phyloP scores from a whole-genome alignment of 2,888 invertebrate genomes.

The Achlya flavicornis region DNA sequence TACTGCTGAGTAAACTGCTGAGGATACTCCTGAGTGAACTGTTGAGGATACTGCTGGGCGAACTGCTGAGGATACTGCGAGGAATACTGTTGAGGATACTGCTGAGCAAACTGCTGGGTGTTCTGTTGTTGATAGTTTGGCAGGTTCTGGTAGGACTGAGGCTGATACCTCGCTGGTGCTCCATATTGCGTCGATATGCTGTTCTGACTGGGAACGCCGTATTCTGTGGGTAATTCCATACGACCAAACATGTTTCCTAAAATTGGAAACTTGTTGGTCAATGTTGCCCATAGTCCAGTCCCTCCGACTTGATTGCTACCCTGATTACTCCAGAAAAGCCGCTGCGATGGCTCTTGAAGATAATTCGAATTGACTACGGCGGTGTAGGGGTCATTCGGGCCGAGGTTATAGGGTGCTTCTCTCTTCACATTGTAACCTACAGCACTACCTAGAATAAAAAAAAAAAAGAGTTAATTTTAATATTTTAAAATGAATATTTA shows the following conservation, averaged over 20 bases:
- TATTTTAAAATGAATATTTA: constrained; percentile 13
- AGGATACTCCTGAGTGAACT: constrained; percentile 39
- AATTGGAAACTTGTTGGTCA: constrained; percentile 77
- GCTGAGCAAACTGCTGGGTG: constrained; percentile 10
- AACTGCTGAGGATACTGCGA: constrained; percentile 30
- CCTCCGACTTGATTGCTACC: constrained; percentile 78
- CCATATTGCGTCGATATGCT: constrained; percentile 43
- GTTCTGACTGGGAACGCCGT: constrained; percentile 54
- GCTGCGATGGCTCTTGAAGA: constrained; percentile 66
- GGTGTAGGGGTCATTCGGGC: constrained; percentile 64
- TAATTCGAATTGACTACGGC: constrained; percentile 55
- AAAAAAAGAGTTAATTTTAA: constrained; percentile 9
- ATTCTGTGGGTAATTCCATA: constrained; percentile 64
- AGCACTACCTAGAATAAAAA: constrained; percentile 63
- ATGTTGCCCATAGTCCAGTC: constrained; percentile 68
- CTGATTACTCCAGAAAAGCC: constrained; percentile 70
- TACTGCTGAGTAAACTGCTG: constrained; percentile 41
- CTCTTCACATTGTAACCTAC: constrained; percentile 67
- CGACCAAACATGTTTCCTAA: constrained; percentile 74
- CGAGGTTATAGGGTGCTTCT: constrained; percentile 65
- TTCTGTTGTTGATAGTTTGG: constrained; percentile 40
- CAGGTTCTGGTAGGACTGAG: constrained; percentile 35
- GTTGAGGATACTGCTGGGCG: constrained; percentile 42
- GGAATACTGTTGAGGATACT: constrained; percentile 37
- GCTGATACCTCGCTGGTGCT: constrained; percentile 34